A percentile compares a stretch with the other conserved stretches of the same genome.
Evolutionary conservation across 2,888 invertebrate genomes (phyloP).

Genomic region (Notodonta dromedarius): DNA sequence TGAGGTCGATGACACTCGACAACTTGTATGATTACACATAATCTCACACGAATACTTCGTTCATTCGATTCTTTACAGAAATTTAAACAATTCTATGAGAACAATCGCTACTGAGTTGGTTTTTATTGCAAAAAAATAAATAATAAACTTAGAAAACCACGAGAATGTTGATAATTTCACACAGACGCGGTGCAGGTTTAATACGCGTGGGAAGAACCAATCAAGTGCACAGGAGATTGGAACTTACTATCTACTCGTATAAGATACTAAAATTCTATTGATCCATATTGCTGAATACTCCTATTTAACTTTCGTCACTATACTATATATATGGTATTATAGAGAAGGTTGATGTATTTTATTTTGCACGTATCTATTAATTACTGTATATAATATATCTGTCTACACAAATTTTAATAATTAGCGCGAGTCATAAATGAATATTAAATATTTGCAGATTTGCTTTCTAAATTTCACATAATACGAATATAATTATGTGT

Average conservation of each 20-base stretch:
- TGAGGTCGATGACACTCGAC: constrained; percentile 16
- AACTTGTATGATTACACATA: constrained; percentile 10
- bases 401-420: not conserved
- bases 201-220: constrained; percentile 41
- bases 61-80: not conserved
- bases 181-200: constrained; percentile 26
- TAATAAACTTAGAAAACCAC: constrained; percentile 18
- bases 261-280: too few species aligned
- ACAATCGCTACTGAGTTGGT: not conserved
- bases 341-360: too few species aligned
- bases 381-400: too few species aligned
- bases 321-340: too few species aligned
- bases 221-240: constrained; percentile 16
- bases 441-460: constrained; percentile 1
- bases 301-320: too few species aligned
- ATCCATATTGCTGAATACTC: too few species aligned
- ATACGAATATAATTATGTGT: not conserved
- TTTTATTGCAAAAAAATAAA: constrained; percentile 17
- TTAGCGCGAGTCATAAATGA: not conserved
- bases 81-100: not conserved
- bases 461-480: constrained; percentile 14
- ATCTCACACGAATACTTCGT: not conserved
- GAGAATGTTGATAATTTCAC: constrained; percentile 33
- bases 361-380: too few species aligned
- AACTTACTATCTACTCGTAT: too few species aligned